These are phyloP conservation scores for Syndactyla subalaris DNA, from an alignment of 2,797 vertebrate genomes.

Conservation along the genomic window DNA sequence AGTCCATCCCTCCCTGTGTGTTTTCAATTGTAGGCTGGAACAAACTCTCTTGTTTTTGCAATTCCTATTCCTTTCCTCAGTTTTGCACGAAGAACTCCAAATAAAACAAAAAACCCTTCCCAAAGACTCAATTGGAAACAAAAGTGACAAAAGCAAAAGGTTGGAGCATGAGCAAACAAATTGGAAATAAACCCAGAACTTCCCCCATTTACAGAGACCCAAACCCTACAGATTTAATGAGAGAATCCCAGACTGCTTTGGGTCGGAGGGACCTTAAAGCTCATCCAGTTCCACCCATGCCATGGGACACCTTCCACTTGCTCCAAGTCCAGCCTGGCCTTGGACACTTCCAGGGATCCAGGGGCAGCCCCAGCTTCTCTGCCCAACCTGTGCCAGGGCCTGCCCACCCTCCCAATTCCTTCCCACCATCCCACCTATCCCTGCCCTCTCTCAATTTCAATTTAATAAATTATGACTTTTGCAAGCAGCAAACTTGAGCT, in stretches of 20 bases:
- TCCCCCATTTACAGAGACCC: accelerated
- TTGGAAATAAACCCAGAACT: not conserved
- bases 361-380: not conserved
- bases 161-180: not conserved
- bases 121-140: not conserved
- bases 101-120: not conserved
- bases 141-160: not conserved
- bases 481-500: not conserved
- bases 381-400: not conserved
- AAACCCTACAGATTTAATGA: not conserved
- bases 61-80: not conserved
- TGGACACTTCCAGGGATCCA: not conserved
- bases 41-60: not conserved
- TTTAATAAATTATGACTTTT: not conserved
- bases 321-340: not conserved
- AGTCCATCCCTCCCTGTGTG: accelerated
- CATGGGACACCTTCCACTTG: not conserved
- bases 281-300: not conserved
- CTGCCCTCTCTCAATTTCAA: not conserved
- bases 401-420: not conserved
- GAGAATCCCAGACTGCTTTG: not conserved
- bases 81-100: not conserved
- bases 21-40: not conserved
- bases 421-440: not conserved
- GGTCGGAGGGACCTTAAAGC: not conserved